Percentiles rank a stretch among this genome's conserved stretches.
phyloP scores from a whole-genome alignment of 2,888 invertebrate genomes.

The Stegana nigrithorax region DNA sequence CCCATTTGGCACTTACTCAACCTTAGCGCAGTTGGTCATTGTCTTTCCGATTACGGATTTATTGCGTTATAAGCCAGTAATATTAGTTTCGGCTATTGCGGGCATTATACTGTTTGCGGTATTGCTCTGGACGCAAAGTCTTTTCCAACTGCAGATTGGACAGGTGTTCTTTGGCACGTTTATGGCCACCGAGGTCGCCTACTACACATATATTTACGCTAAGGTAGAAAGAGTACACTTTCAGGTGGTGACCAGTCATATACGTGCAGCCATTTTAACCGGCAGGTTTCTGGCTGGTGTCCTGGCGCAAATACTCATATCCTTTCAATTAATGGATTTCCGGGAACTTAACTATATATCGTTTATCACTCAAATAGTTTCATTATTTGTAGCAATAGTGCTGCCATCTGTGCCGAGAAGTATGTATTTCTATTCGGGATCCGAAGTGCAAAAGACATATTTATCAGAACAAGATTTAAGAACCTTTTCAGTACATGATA shows the following conservation, averaged over 20 bases:
- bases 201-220: slow-evolving; percentile 93
- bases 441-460: not conserved
- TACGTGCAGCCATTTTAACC: slow-evolving; percentile 82
- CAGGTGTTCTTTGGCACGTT: slow-evolving; percentile 87
- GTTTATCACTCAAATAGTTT: slow-evolving; percentile 77
- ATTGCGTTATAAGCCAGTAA: slow-evolving; percentile 83
- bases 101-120: slow-evolving; percentile 81
- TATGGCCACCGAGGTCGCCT: slow-evolving; percentile 91
- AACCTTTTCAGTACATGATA: too few relatives aligned
- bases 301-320: slow-evolving; percentile 80
- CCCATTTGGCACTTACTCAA: slow-evolving; percentile 88
- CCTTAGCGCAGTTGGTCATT: slow-evolving; percentile 78
- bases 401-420: slow-evolving; percentile 80
- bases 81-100: slow-evolving; percentile 76
- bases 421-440: slow-evolving; percentile 80
- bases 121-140: slow-evolving; percentile 79
- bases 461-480: slow-evolving; percentile 33
- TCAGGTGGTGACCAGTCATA: slow-evolving; percentile 86
- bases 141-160: slow-evolving; percentile 75
- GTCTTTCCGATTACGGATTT: slow-evolving; percentile 88
- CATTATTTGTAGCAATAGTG: slow-evolving; percentile 80
- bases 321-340: slow-evolving; percentile 76
- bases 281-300: slow-evolving; percentile 84
- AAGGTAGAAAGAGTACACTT: slow-evolving; percentile 83
- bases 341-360: slow-evolving; percentile 85